These are phyloP conservation scores for Dryocosmus kuriphilus DNA, from an alignment of 2,888 invertebrate genomes.

Conservation along the genomic window DNA sequence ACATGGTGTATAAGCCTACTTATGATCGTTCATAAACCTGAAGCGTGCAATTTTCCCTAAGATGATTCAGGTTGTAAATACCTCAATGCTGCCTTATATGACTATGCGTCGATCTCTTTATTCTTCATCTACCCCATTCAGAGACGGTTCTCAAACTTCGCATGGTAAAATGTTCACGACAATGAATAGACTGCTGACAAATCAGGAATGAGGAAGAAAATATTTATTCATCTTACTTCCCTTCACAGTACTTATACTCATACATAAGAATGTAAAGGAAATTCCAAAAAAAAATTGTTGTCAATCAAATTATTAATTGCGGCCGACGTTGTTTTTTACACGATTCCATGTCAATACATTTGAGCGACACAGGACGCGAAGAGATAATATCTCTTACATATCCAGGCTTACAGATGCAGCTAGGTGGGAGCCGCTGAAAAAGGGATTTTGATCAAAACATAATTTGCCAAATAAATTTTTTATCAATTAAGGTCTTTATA, in stretches of 20 bases:
- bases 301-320: no score
- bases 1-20: neutral
- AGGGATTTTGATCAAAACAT: no score
- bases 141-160: neutral
- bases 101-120: neutral
- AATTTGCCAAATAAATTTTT: no score
- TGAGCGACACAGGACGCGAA: no score
- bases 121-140: neutral
- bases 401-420: no score
- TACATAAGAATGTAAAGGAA: no score
- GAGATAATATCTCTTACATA: no score
- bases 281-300: no score
- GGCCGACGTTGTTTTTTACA: no score
- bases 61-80: slow-evolving; percentile 14
- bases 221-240: neutral
- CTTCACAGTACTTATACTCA: neutral
- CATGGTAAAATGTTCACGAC: neutral
- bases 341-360: no score
- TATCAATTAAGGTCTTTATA: no score
- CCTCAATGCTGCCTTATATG: neutral
- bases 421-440: no score
- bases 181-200: neutral
- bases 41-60: slow-evolving; percentile 5
- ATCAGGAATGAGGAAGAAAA: slow-evolving; percentile 1
- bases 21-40: slow-evolving; percentile 4